Percentiles rank a stretch among this genome's conserved stretches.
Evolutionary conservation across 2,113 vertebrate species (phyloP).

Genomic region (Chaetura pelagica): DNA sequence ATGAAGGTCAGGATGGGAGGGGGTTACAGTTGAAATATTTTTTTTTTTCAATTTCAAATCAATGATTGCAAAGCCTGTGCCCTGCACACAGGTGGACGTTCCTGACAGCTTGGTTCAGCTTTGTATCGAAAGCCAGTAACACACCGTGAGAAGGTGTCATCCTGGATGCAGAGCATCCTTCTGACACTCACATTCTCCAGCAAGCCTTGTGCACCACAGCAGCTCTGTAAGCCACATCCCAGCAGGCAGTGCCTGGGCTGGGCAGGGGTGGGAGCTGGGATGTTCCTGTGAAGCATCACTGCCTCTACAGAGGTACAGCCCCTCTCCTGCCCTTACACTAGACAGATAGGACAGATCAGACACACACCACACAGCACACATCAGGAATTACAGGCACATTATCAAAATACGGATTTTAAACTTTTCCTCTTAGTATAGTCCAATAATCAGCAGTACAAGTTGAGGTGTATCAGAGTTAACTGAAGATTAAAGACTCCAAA

Average conservation of each 20-base stretch:
- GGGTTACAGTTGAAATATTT: neutral
- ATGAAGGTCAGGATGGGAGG: neutral
- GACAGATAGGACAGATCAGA: neutral
- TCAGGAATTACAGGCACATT: neutral
- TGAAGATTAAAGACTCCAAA: neutral
- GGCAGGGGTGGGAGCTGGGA: fast-evolving
- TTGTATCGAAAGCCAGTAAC: neutral
- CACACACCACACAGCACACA: neutral
- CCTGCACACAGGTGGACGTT: neutral
- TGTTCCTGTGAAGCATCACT: neutral
- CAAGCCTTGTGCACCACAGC: neutral
- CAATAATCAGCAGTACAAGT: neutral
- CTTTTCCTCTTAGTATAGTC: neutral
- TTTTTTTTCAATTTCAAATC: neutral
- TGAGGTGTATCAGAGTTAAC: neutral
- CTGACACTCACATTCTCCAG: neutral
- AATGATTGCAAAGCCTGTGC: neutral
- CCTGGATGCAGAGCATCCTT: neutral
- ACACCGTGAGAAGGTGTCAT: neutral
- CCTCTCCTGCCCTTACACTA: neutral
- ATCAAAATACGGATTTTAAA: neutral
- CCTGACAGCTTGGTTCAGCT: neutral
- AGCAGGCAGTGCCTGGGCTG: fast-evolving
- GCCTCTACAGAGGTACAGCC: neutral
- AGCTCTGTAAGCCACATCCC: fast-evolving